Evolutionary conservation across 2,888 invertebrate species (phyloP), one percentile per base, ranked within the genome.

Genomic region (Ornithoptera alexandrae): DNA sequence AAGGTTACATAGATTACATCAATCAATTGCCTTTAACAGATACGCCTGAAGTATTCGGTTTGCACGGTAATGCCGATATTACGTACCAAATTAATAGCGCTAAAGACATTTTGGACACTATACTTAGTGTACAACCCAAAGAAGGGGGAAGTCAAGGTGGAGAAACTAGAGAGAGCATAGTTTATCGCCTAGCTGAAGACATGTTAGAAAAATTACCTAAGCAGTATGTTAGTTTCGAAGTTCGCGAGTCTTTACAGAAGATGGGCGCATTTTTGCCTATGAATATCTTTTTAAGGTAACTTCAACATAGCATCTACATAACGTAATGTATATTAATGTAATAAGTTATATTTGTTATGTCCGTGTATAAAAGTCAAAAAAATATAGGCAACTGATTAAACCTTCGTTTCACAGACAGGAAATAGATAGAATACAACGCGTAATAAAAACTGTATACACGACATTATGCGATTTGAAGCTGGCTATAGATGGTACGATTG

Each of bases 81-180:
- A 98, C 98, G 79, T 98, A 98, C 89, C 98, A 98, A 90, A 99
- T 98, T 73, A 98, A 98, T 84, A 98, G 98, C 62, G 98, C 98
- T 39, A 97, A 97, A 90, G 97, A 95, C 75, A 98, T 99, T 81
- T 93, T 99, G 79, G 97, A 98, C 81, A 98, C 98, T 0, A 98
- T 99, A 79, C 93, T 99, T 59, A 98, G 95, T 84, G 98, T 99
- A n/a, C 98, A 99, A 82, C 99, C 99, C 0, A 99, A 99, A 83
- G 98, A 99, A 91, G 97, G 98, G 8, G 97, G 97, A 0, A 95
- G 95, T 24, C 96, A 96, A 72, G 97, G 97, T 0, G 98, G 98
- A 0, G 98, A 99, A 91, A 97, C 97, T 0, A 94, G 98, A 76
- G 99, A 99, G 88, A 96, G 95, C 76, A 96, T 98, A 61, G 98